Percentiles rank a stretch among this genome's conserved stretches.
These are phyloP conservation scores for Drosophila willistoni DNA, from an alignment of 1,140 invertebrate genomes.

Conservation along the genomic window DNA sequence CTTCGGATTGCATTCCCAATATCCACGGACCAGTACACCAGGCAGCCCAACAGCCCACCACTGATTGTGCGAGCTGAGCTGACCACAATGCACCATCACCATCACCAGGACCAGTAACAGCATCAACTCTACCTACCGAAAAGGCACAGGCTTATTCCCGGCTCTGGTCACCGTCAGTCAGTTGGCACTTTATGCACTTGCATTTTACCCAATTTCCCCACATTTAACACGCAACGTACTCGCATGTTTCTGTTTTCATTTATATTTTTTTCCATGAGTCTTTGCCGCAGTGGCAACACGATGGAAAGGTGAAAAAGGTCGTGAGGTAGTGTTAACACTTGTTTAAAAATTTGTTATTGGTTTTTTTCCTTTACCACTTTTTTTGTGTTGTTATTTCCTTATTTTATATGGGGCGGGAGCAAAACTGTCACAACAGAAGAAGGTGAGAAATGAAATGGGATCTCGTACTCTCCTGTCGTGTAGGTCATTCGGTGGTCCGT, in stretches of 20 bases:
- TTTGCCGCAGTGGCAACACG: slow-evolving; percentile 21
- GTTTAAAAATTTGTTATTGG: slow-evolving; percentile 80
- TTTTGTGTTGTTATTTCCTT: slow-evolving; percentile 29
- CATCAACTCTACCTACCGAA: slow-evolving; percentile 1
- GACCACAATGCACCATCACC: slow-evolving; percentile 62
- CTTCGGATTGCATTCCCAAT: slow-evolving; percentile 26
- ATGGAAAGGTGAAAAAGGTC: slow-evolving; percentile 19
- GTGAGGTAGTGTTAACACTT: slow-evolving; percentile 78
- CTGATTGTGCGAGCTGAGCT: slow-evolving; percentile 30
- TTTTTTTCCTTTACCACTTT: slow-evolving; percentile 57
- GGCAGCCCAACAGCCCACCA: background rate
- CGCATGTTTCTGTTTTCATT: slow-evolving; percentile 24
- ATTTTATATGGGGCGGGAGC: slow-evolving; percentile 24
- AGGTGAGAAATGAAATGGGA: background rate
- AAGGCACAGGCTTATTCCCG: slow-evolving; percentile 55
- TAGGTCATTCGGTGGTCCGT: slow-evolving; percentile 52
- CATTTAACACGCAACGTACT: slow-evolving; percentile 52
- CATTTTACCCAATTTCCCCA: slow-evolving; percentile 59
- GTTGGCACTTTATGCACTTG: slow-evolving; percentile 51
- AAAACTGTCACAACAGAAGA: slow-evolving; percentile 16
- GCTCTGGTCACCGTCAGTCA: slow-evolving; percentile 30
- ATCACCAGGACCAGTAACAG: slow-evolving; percentile 19
- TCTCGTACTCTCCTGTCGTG: slow-evolving; percentile 17
- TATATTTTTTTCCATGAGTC: slow-evolving; percentile 30
- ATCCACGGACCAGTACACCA: slow-evolving; percentile 12